Conservation (phyloP, 2,888 invertebrate genomes). For the Ectobius pallidus region DNA sequence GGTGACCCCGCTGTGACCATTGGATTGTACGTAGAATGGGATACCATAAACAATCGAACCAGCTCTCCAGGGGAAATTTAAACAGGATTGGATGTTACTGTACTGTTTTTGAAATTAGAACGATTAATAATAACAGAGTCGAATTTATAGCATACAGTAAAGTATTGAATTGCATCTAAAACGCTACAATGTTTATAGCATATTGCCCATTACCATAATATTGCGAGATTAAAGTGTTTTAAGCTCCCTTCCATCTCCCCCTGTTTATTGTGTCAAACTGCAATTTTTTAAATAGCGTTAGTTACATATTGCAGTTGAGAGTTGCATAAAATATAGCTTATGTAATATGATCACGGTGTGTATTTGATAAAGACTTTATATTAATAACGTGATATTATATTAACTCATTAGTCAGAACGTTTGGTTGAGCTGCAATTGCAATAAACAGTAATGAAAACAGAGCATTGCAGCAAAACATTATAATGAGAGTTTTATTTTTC, state of each 20-base stretch:
- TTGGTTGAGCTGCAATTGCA: no score
- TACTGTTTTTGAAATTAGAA: slow-evolving; percentile 11
- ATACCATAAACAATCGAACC: not conserved
- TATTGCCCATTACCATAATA: not conserved
- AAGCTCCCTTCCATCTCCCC: no score
- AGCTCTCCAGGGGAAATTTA: not conserved
- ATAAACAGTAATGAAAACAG: no score
- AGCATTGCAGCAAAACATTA: no score
- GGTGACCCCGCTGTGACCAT: no score
- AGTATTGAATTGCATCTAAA: not conserved
- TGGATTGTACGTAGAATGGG: no score
- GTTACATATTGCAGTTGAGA: not conserved
- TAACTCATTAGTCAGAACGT: no score
- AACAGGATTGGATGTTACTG: not conserved
- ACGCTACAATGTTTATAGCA: no score
- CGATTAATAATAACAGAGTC: slow-evolving; percentile 2
- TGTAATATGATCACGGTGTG: no score
- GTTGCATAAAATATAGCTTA: not conserved
- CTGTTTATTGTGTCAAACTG: not conserved
- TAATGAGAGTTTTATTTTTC: no score
- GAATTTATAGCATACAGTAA: slow-evolving; percentile 6
- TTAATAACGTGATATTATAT: no score
- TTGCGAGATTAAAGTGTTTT: not conserved
- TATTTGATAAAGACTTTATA: no score
- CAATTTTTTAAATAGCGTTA: not conserved